Evolutionary conservation across 2,888 invertebrate genomes (phyloP), one percentile per base, ranked within the genome.

Genomic region (Pollenia labialis): DNA sequence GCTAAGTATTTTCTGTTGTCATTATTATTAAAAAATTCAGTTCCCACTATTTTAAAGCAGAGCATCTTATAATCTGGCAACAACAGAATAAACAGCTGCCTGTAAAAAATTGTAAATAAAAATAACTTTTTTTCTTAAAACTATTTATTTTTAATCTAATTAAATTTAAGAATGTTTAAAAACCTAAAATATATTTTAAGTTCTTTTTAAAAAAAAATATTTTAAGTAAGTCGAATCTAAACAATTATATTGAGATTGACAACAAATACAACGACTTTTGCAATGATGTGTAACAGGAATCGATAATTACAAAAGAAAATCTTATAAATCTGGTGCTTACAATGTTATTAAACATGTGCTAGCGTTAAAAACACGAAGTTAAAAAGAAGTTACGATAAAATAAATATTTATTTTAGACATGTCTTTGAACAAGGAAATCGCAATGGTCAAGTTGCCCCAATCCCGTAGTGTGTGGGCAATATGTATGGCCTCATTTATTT

Each of bases 401-500:
- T 32, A 52, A 56, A 56, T 16, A 54, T 12, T 40, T 10, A 44
- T 52, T 62, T 9, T 32, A 75, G 48, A 7, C 44, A 92, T 92
- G 92, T 52, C 89, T 44, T 81, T 87, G 16, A 89, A 89, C 40
- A 91, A 90, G 87, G 91, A 92, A 89, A 91, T 91, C 81, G 91
- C 91, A 88, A 90, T 92, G 88, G 91, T 89, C 44, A 90, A 89
- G 71, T 85, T 92, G 87, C 92, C 92, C 79, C 91, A 90, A 68
- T 91, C 91, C 44, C 91, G 92, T n/a, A 95, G 95, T 93, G 95
- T 97, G 90, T 97, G 97, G 97, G 95, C 96, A 77, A 95, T 97
- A 85, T 96, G 96, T 66, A 95, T 96, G 52, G 94, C 96, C 82
- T 96, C 96, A 81, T 94, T 97, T 88, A 94, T 97, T 80, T 94